Percentiles rank a stretch among this genome's conserved stretches.
Conservation (phyloP, 2,888 invertebrate genomes). For the Listrodromus nycthemerus region DNA sequence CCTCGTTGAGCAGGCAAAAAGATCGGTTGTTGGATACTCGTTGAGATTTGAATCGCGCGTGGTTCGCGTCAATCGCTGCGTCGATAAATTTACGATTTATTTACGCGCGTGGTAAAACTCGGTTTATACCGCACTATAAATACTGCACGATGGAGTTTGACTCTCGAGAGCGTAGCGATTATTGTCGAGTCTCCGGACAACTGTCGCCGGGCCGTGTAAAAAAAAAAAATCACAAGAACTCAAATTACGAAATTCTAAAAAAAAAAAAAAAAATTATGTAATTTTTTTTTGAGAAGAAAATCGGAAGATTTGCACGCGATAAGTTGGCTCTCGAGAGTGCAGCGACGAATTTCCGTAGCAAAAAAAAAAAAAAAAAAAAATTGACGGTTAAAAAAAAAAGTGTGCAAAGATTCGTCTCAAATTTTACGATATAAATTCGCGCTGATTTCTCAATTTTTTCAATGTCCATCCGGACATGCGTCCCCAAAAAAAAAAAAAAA, state of each 20-base stretch:
- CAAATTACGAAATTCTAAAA: background rate
- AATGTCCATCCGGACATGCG: too few relatives aligned
- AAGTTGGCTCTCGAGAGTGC: constrained; percentile 53
- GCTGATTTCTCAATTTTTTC: too few relatives aligned
- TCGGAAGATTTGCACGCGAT: constrained; percentile 28
- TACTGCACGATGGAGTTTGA: constrained; percentile 47
- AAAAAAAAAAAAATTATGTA: too few relatives aligned
- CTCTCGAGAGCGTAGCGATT: constrained; percentile 44
- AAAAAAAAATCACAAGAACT: background rate
- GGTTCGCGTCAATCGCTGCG: constrained; percentile 57
- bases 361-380: too few relatives aligned
- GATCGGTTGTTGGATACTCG: constrained; percentile 9
- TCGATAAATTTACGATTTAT: constrained; percentile 64
- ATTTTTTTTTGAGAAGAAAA: too few relatives aligned
- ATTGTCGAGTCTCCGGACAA: background rate
- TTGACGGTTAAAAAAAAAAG: too few relatives aligned
- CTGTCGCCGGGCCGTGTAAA: background rate
- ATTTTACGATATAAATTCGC: too few relatives aligned
- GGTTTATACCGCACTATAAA: constrained; percentile 65
- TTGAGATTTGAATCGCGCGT: constrained; percentile 43
- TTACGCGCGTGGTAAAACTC: constrained; percentile 59
- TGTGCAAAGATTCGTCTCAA: too few relatives aligned
- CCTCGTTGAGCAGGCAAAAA: background rate
- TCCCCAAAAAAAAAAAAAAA: background rate
- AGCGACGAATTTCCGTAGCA: background rate